A percentile compares a stretch with the other conserved stretches of the same genome.
phyloP scores from a whole-genome alignment of 2,113 vertebrate genomes.

The Dicrurus megarhynchus region DNA sequence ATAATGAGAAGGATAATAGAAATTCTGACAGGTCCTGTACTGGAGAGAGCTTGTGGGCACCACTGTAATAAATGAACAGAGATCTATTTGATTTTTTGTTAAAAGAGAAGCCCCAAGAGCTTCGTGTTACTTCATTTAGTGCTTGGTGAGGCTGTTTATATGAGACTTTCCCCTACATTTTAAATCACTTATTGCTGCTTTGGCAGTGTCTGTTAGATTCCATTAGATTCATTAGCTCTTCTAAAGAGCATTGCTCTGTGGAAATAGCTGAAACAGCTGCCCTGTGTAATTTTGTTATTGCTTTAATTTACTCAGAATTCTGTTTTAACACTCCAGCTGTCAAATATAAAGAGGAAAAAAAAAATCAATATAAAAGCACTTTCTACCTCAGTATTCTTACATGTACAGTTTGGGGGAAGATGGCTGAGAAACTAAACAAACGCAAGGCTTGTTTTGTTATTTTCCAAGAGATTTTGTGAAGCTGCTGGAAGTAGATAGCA shows the following conservation, averaged over 20 bases:
- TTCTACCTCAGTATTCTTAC: background rate
- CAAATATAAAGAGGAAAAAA: conserved; percentile 41
- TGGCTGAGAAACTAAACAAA: background rate
- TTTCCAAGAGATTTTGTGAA: background rate
- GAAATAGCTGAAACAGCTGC: conserved; percentile 64
- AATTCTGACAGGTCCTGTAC: conserved; percentile 20
- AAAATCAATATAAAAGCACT: conserved; percentile 45
- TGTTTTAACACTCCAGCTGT: conserved; percentile 62
- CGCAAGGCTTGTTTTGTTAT: background rate
- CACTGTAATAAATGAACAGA: conserved; percentile 17
- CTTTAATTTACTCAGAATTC: conserved; percentile 65
- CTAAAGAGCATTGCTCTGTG: conserved; percentile 48
- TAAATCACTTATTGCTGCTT: conserved; percentile 59
- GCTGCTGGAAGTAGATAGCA: background rate
- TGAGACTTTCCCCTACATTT: conserved; percentile 48
- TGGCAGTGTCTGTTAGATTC: conserved; percentile 59
- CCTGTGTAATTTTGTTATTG: conserved; percentile 65
- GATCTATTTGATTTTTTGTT: conserved; percentile 51
- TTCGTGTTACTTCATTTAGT: conserved; percentile 35
- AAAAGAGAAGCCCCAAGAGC: conserved; percentile 10
- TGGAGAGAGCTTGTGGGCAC: background rate
- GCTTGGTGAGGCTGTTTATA: conserved; percentile 37
- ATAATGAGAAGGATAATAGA: conserved; percentile 27
- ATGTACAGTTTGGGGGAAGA: background rate
- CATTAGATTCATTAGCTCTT: conserved; percentile 69